Base-by-base conservation (phyloP, 2,888 invertebrate species). In the Willowsia nigromaculata region DNA sequence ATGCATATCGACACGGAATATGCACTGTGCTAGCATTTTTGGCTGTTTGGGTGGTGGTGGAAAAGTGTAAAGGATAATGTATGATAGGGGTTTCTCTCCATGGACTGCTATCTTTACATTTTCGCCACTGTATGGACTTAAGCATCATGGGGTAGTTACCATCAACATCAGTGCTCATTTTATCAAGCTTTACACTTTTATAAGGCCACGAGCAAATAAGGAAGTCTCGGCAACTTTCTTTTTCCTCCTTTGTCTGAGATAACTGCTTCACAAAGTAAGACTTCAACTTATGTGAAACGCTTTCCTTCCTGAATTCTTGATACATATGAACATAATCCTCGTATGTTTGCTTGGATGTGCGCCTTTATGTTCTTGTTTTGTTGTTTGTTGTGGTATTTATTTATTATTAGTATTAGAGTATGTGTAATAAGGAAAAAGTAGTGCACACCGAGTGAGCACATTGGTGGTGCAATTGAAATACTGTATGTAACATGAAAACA, bases 61-160 rank as follows among this genome's bases (percentile, higher is more conserved):
- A 30, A 74, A 13, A 25, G 30, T 68, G 18, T 74, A 74, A 74
- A 74, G 74, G 71, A 43, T 71, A 71, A 71, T 71, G 47, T 68
- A 68, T 74, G 50, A n/a, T 74, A 22, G 43, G 47, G 15, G 15
- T 5, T 47, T 74, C 7, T 30, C 74, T 74, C 74, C n/a, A n/a
- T 15, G 47, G 74, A 74, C 74, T 40, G 5, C 27, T 4, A 7
- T 37, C n/a, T 7, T 37, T n/a, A n/a, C n/a, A n/a, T n/a, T n/a
- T n/a, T n/a, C n/a, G n/a, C 6, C 30, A 13, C 11, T 30, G 15
- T 30, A 62, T 59, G 27, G 22, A 18, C 59, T 11, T 22, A 4
- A 22, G 18, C 27, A n/a, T n/a, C 59, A 59, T 62, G 30, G 30
- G 30, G 37, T 25, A 11, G 13, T 71, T 25, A 13, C 13, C 25